Evolutionary conservation across 2,797 vertebrate genomes (phyloP).

Genomic region (Neosilurus hyrtlii): DNA sequence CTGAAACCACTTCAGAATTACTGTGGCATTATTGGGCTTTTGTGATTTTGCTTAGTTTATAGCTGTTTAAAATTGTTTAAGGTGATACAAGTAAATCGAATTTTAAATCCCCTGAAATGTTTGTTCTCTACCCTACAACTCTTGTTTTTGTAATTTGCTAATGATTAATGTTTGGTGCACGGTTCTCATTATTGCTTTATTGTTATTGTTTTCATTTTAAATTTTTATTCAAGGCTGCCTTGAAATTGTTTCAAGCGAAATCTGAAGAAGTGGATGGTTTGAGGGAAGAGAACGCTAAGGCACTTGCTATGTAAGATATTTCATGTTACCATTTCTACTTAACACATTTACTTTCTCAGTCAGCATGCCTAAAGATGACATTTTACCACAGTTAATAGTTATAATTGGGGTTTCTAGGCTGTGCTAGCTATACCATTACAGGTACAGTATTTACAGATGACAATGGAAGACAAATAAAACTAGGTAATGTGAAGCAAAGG

Average conservation of each 20-base stretch:
- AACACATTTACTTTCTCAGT: background rate
- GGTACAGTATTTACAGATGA: background rate
- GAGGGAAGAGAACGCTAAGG: conserved; percentile 77
- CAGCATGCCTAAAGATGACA: background rate
- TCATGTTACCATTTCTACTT: background rate
- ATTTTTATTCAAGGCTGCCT: conserved; percentile 70
- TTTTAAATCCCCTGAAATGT: background rate
- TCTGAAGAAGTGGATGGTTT: conserved; percentile 76
- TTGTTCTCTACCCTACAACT: background rate
- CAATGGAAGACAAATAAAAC: background rate
- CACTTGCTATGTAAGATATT: conserved; percentile 70
- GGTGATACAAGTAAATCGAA: background rate
- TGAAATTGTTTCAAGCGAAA: conserved; percentile 76
- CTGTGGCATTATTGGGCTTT: too few relatives aligned
- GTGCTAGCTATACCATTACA: background rate
- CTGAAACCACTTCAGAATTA: too few relatives aligned
- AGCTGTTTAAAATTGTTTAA: too few relatives aligned
- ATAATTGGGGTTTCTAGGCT: background rate
- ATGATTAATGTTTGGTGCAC: background rate
- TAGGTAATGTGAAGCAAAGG: too few relatives aligned
- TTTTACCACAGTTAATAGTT: background rate
- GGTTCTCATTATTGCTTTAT: background rate
- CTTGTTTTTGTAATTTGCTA: background rate
- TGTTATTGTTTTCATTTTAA: background rate
- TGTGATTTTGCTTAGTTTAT: too few relatives aligned